These are phyloP conservation scores for Acleris cristana DNA, from an alignment of 2,888 invertebrate genomes.

Conservation along the genomic window DNA sequence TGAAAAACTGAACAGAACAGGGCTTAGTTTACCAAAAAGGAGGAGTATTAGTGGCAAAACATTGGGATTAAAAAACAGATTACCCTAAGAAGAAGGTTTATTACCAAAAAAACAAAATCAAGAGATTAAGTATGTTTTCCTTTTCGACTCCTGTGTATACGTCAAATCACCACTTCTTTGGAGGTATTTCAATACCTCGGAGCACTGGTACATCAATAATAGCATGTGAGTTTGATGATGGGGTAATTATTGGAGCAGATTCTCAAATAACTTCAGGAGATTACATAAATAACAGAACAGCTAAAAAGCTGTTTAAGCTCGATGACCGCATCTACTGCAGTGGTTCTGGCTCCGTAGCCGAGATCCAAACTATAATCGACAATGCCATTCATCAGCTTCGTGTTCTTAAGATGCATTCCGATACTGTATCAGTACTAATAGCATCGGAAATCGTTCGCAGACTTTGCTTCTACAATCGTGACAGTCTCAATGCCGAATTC, in stretches of 20 bases:
- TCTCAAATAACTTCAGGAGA: slow-evolving; percentile 12
- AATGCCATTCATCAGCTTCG: slow-evolving; percentile 1
- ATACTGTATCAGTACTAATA: neutral
- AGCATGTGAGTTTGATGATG: slow-evolving; percentile 24
- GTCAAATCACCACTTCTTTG: neutral
- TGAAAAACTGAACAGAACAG: too few relatives aligned
- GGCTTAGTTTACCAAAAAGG: too few relatives aligned
- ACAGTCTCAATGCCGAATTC: slow-evolving; percentile 5
- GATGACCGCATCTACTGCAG: slow-evolving; percentile 16
- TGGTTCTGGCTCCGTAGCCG: slow-evolving; percentile 9
- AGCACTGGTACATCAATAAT: slow-evolving; percentile 4
- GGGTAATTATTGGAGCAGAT: slow-evolving; percentile 18
- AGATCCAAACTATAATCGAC: slow-evolving; percentile 11
- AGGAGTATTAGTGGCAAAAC: too few relatives aligned
- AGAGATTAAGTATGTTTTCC: neutral
- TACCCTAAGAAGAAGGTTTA: too few relatives aligned
- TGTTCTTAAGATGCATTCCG: neutral
- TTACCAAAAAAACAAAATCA: too few relatives aligned
- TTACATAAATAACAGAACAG: slow-evolving; percentile 14
- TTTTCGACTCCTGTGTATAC: neutral
- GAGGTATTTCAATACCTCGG: neutral
- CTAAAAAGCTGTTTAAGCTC: slow-evolving; percentile 13
- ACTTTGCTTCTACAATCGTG: slow-evolving; percentile 3
- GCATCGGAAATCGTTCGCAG: slow-evolving; percentile 6
- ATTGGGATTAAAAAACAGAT: too few relatives aligned